Percentiles rank a stretch among this genome's conserved stretches.
These are phyloP conservation scores for Myanophis thanlyinensis DNA, from an alignment of 2,113 vertebrate genomes.

Conservation along the genomic window DNA sequence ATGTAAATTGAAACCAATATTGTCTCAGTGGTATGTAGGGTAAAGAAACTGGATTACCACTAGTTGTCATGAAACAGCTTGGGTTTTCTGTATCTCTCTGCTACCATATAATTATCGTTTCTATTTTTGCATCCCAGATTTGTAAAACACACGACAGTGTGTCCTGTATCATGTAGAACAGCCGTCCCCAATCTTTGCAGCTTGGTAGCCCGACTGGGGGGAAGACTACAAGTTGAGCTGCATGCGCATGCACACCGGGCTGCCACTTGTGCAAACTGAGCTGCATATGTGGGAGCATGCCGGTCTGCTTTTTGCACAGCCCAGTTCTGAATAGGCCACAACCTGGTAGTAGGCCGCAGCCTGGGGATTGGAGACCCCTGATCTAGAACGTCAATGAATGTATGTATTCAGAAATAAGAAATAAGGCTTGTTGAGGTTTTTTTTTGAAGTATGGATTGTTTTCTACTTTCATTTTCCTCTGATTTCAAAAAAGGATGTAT, in stretches of 20 bases:
- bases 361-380: not conserved
- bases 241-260: not conserved
- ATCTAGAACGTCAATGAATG: accelerated
- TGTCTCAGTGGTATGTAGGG: not conserved
- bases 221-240: not conserved
- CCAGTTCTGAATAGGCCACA: not conserved
- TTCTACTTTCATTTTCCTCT: not conserved
- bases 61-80: not conserved
- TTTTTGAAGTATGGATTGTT: accelerated
- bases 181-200: not conserved
- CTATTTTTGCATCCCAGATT: not conserved
- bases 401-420: accelerated
- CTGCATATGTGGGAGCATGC: not conserved
- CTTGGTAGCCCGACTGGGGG: not conserved
- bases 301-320: not conserved
- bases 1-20: not conserved
- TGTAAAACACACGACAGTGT: accelerated
- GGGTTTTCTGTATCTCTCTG: not conserved
- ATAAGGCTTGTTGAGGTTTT: not conserved
- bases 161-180: not conserved
- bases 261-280: not conserved
- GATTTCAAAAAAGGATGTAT: not conserved
- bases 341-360: not conserved
- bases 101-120: not conserved
- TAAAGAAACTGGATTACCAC: not conserved